Evolutionary conservation across 2,113 vertebrate genomes (phyloP).

Genomic region (Heterochromis multidens): DNA sequence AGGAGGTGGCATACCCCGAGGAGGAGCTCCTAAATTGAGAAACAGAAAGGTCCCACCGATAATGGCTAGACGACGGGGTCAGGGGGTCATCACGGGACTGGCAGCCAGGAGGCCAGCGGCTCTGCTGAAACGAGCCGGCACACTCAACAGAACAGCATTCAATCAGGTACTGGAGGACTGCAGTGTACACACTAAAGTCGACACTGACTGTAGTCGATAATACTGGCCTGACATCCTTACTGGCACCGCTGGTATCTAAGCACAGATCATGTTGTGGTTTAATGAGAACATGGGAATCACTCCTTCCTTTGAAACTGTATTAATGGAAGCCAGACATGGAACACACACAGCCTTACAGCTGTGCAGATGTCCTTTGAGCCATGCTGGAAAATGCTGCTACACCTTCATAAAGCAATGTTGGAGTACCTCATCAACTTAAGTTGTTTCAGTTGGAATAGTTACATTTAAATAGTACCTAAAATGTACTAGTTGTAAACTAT

Average conservation of each 20-base stretch:
- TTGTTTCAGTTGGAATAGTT: neutral
- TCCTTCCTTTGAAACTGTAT: neutral
- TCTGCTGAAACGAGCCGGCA: slow-evolving; percentile 79
- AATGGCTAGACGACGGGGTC: slow-evolving; percentile 79
- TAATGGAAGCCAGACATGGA: neutral
- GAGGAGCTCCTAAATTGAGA: slow-evolving; percentile 76
- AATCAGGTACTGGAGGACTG: slow-evolving; percentile 72
- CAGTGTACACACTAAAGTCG: neutral
- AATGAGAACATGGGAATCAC: neutral
- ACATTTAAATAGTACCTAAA: too few species aligned
- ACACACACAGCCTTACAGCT: neutral
- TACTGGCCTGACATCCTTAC: neutral
- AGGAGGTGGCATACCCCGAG: slow-evolving; percentile 66
- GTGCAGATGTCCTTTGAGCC: neutral
- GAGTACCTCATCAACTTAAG: neutral
- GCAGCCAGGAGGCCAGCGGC: slow-evolving; percentile 82
- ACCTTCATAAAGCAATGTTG: neutral
- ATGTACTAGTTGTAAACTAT: neutral
- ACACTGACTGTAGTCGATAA: neutral
- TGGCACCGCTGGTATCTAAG: neutral
- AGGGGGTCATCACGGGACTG: slow-evolving; percentile 87
- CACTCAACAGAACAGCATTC: slow-evolving; percentile 82
- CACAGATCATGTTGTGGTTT: neutral
- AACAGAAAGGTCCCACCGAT: slow-evolving; percentile 65
- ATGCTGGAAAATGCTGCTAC: neutral